Evolutionary conservation across 2,113 vertebrate species (phyloP).

Genomic region (Mirza zaza): DNA sequence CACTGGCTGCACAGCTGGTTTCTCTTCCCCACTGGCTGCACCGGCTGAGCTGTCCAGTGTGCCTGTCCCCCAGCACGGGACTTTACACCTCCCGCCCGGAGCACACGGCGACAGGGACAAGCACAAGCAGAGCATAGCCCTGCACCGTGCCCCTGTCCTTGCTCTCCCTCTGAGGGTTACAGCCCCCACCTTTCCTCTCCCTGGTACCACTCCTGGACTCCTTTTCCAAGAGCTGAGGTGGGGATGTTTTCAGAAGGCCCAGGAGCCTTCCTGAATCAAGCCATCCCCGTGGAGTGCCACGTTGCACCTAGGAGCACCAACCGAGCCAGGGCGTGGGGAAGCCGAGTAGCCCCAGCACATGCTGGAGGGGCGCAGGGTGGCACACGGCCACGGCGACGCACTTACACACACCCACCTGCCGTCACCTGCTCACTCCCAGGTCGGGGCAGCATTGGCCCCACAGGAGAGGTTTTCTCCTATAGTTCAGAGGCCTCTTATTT

Average conservation of each 20-base stretch:
- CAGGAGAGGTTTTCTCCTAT: not conserved
- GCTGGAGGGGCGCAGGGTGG: not conserved
- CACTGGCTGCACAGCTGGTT: rapidly evolving
- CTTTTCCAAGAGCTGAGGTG: not conserved
- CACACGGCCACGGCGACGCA: not conserved
- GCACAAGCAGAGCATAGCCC: rapidly evolving
- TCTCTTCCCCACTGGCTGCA: not conserved
- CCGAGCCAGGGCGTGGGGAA: slow-evolving; percentile 55
- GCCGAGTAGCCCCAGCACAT: not conserved
- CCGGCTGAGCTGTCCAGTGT: not conserved
- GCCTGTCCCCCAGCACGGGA: not conserved
- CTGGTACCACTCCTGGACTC: not conserved
- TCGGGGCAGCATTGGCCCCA: not conserved
- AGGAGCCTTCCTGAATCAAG: not conserved
- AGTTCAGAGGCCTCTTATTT: slow-evolving; percentile 15
- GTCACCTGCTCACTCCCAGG: not conserved
- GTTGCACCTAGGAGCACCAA: not conserved
- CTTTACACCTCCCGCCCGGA: not conserved
- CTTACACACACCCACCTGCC: not conserved
- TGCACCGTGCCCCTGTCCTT: not conserved
- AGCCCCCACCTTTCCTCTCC: not conserved
- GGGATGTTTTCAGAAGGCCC: not conserved
- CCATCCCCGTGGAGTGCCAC: not conserved
- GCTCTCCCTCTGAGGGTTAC: not conserved
- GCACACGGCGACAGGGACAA: not conserved